phyloP scores from a whole-genome alignment of 2,797 vertebrate genomes.

The Micropoecilia bifurca region DNA sequence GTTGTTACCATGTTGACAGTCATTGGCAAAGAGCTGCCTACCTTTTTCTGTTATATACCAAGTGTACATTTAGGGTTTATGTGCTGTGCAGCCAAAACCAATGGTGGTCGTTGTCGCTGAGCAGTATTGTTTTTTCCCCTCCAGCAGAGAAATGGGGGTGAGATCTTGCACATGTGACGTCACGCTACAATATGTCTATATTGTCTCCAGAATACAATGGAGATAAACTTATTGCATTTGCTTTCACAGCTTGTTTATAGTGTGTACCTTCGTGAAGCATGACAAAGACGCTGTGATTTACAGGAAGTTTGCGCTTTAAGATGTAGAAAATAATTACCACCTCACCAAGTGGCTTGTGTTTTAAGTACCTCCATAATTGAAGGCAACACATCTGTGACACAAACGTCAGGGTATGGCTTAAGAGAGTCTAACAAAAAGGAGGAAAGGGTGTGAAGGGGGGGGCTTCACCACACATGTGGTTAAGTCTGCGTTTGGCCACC shows the following conservation, averaged over 20 bases:
- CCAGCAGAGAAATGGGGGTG: no score
- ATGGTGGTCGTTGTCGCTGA: no score
- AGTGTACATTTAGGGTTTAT: no score
- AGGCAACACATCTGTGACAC: conserved; percentile 68
- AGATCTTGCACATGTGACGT: no score
- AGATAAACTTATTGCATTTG: conserved; percentile 8
- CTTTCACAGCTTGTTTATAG: conserved; percentile 16
- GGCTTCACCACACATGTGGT: conserved; percentile 64
- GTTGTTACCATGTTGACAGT: no score
- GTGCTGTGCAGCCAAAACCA: no score
- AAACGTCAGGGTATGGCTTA: conserved; percentile 49
- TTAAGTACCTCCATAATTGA: conserved; percentile 51
- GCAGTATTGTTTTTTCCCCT: no score
- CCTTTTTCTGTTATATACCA: no score
- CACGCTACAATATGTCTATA: neutral
- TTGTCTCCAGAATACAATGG: conserved; percentile 30
- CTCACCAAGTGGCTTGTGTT: conserved; percentile 34
- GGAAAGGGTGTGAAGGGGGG: neutral
- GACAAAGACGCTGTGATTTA: conserved; percentile 12
- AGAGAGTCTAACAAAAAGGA: conserved; percentile 52
- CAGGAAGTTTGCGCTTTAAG: conserved; percentile 5
- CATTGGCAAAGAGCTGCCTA: no score
- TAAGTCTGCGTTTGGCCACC: conserved; percentile 51
- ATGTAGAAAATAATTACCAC: conserved; percentile 25
- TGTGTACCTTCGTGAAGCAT: conserved; percentile 4